Conservation (phyloP, 2,113 vertebrate species). For the Chaetorhynchus papuensis region DNA sequence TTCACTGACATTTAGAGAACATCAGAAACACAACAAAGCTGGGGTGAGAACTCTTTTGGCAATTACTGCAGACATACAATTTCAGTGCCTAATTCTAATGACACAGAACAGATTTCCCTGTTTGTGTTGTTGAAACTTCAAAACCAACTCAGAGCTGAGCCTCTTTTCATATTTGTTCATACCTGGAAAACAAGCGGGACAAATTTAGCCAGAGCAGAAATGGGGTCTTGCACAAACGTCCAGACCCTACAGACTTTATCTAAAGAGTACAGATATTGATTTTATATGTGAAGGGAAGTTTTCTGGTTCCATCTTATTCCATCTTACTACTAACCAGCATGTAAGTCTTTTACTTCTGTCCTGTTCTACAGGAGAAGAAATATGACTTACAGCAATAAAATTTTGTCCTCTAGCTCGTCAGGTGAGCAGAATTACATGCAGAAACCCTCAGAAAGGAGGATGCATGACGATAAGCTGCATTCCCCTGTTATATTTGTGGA, state of each 20-base stretch:
- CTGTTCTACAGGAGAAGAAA: background rate
- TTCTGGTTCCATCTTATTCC: background rate
- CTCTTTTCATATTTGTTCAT: background rate
- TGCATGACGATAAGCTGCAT: background rate
- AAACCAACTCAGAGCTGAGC: background rate
- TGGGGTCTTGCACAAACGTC: background rate
- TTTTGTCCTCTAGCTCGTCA: background rate
- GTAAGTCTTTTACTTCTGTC: background rate
- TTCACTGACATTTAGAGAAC: slow-evolving; percentile 34
- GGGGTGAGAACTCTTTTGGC: slow-evolving; percentile 15
- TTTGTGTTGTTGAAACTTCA: background rate
- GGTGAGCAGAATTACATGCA: background rate
- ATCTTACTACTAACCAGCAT: background rate
- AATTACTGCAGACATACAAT: background rate
- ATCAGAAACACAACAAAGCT: slow-evolving; percentile 35
- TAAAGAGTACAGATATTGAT: background rate
- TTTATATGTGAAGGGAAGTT: background rate
- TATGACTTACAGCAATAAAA: background rate
- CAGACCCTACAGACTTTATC: background rate
- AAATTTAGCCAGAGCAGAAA: background rate
- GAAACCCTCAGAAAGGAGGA: background rate
- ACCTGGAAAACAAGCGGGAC: background rate
- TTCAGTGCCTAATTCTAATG: background rate
- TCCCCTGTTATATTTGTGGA: background rate
- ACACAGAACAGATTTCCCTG: slow-evolving; percentile 33